Percentiles rank a stretch among this genome's conserved stretches.
phyloP scores from a whole-genome alignment of 2,797 vertebrate species.

The Danionella dracula region DNA sequence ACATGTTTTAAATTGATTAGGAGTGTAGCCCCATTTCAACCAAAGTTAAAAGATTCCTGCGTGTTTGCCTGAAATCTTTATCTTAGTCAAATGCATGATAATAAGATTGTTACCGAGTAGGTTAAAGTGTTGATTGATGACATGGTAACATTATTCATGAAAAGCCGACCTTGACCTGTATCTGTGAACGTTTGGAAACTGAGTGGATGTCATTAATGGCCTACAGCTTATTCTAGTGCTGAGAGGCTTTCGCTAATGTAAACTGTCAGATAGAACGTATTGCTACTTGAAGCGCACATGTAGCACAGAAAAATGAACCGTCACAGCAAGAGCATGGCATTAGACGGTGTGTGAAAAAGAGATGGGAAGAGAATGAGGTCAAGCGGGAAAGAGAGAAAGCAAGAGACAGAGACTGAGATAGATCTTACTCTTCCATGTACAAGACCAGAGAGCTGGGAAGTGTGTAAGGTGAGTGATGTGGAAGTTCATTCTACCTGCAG shows the following conservation, averaged over 20 bases:
- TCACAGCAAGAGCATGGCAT: conserved; percentile 25
- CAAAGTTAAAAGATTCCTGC: no score
- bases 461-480: background rate
- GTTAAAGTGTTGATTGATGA: background rate
- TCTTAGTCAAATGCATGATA: background rate
- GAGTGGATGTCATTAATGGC: conserved; percentile 27
- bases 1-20: no score
- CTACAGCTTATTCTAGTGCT: conserved; percentile 29
- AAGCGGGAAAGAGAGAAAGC: background rate
- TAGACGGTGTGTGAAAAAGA: conserved; percentile 14
- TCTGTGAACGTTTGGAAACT: background rate
- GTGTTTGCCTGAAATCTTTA: no score
- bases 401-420: background rate
- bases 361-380: conserved; percentile 13
- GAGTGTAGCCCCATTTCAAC: no score
- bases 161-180: background rate
- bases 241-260: conserved; percentile 33
- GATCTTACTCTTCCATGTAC: background rate
- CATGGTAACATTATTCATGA: background rate
- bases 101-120: background rate
- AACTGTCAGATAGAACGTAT: conserved; percentile 34
- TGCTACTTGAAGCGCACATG: conserved; percentile 7
- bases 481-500: background rate
- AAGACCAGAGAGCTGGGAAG: background rate
- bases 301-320: conserved; percentile 22